Percentiles rank a stretch among this genome's conserved stretches.
Evolutionary conservation across 2,888 invertebrate species (phyloP).

Genomic region (Galerucella calmariensis): DNA sequence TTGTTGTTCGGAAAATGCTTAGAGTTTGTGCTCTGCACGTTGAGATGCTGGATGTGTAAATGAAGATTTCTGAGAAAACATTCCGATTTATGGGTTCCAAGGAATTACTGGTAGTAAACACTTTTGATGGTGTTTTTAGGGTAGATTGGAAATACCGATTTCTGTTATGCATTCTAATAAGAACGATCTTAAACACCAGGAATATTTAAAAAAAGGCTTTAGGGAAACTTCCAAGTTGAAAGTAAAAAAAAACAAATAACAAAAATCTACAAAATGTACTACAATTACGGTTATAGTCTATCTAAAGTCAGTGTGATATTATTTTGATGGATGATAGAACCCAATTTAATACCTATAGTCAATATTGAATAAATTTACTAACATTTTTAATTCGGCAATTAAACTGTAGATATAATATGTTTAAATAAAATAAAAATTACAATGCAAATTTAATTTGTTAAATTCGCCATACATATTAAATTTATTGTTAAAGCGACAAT

Average conservation of each 20-base stretch:
- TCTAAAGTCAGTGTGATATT: no score
- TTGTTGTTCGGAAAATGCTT: slow-evolving; percentile 34
- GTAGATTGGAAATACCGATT: slow-evolving; percentile 5
- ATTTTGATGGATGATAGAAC: no score
- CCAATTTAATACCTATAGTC: background rate
- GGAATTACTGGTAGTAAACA: background rate
- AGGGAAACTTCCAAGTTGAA: no score
- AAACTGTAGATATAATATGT: background rate
- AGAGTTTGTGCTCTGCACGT: slow-evolving; percentile 10
- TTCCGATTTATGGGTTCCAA: slow-evolving; percentile 3
- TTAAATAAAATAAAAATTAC: background rate
- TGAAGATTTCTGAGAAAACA: background rate
- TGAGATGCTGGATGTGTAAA: slow-evolving; percentile 4
- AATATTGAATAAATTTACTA: background rate
- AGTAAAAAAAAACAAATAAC: no score
- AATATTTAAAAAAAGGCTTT: background rate
- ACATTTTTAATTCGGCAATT: slow-evolving; percentile 1
- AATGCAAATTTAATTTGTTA: slow-evolving; percentile 2
- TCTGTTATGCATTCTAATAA: background rate
- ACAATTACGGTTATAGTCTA: no score
- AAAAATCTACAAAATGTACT: no score
- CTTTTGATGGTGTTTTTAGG: background rate
- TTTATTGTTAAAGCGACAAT: slow-evolving; percentile 19
- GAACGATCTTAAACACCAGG: background rate
- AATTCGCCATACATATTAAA: slow-evolving; percentile 3